phyloP scores from a whole-genome alignment of 1,140 invertebrate genomes.

The Cryptotermes secundus region DNA sequence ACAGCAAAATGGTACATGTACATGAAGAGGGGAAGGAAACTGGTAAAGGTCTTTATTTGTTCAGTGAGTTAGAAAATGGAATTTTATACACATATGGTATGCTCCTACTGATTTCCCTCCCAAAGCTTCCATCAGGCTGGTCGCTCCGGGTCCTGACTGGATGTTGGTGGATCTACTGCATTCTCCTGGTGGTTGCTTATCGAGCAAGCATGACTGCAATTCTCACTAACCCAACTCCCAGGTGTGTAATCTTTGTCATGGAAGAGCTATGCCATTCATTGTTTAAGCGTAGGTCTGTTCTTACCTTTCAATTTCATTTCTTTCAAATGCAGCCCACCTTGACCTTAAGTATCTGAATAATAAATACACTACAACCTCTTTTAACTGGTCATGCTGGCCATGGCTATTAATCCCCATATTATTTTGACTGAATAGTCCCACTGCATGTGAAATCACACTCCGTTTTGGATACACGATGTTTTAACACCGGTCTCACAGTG shows the following conservation, averaged over 20 bases:
- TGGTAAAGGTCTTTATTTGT: conserved; percentile 60
- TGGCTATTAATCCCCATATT: too few relatives aligned
- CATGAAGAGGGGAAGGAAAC: not conserved
- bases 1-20: not conserved
- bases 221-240: conserved; percentile 69
- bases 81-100: conserved; percentile 77
- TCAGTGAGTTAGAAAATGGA: conserved; percentile 67
- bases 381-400: too few relatives aligned
- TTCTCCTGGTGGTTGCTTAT: conserved; percentile 74
- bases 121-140: conserved; percentile 63
- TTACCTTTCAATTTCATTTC: not conserved
- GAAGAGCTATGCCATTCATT: not conserved
- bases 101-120: conserved; percentile 72
- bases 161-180: conserved; percentile 83
- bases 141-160: conserved; percentile 74
- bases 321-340: not conserved
- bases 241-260: conserved; percentile 47
- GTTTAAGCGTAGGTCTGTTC: not conserved
- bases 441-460: too few relatives aligned
- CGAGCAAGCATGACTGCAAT: conserved; percentile 80
- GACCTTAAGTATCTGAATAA: not conserved
- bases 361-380: too few relatives aligned
- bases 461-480: too few relatives aligned
- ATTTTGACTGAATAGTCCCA: too few relatives aligned
- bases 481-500: too few relatives aligned